Percentiles rank a stretch among this genome's conserved stretches.
These are phyloP conservation scores for Varanus komodoensis DNA, from an alignment of 2,113 vertebrate species.

Conservation along the genomic window DNA sequence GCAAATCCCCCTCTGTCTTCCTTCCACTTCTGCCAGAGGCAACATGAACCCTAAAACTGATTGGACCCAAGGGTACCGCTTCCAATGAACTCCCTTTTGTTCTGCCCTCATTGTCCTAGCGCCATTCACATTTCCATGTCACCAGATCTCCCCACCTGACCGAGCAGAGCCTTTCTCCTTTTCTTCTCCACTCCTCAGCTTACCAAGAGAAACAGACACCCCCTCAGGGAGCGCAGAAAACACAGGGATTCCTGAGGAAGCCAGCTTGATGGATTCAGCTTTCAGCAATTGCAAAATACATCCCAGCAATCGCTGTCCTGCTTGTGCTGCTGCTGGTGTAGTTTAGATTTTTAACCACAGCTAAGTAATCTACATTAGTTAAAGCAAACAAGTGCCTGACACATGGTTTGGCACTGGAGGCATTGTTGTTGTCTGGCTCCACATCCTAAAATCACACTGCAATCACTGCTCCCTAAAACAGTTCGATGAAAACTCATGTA, in stretches of 20 bases:
- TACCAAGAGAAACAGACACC: slow-evolving; percentile 1
- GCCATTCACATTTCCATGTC: neutral
- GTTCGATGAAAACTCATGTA: slow-evolving; percentile 39
- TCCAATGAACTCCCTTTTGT: neutral
- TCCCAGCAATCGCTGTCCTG: slow-evolving; percentile 35
- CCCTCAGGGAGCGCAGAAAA: slow-evolving; percentile 36
- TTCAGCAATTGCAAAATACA: neutral
- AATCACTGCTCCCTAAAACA: slow-evolving; percentile 24
- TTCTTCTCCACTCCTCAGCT: slow-evolving; percentile 26
- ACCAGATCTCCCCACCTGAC: neutral
- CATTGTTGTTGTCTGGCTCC: slow-evolving; percentile 43
- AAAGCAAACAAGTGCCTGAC: slow-evolving; percentile 39
- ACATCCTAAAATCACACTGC: neutral
- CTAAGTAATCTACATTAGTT: slow-evolving; percentile 33
- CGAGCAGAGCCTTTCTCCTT: neutral
- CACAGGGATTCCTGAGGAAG: neutral
- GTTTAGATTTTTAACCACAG: slow-evolving; percentile 1
- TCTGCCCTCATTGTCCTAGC: neutral
- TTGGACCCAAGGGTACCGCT: neutral
- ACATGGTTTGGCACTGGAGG: slow-evolving; percentile 47
- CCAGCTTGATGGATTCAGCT: slow-evolving; percentile 32
- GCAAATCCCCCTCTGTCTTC: neutral
- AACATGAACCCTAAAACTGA: neutral
- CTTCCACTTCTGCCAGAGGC: slow-evolving; percentile 10
- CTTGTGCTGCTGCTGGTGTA: neutral